Percentiles rank a stretch among this genome's conserved stretches.
Conservation (phyloP, 2,113 vertebrate species). For the Nyctereutes procyonoides region DNA sequence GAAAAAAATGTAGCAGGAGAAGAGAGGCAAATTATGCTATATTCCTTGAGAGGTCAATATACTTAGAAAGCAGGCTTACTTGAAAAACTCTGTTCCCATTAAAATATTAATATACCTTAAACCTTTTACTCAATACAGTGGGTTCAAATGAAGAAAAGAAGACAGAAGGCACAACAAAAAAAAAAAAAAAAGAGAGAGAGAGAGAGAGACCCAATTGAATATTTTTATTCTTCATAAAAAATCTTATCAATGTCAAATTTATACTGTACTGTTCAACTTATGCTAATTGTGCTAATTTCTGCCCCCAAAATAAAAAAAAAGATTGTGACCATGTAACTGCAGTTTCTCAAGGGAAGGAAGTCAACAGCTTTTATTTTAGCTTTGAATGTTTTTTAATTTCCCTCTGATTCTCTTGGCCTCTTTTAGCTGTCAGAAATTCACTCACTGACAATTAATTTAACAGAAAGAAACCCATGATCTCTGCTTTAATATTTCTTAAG, state of each 20-base stretch:
- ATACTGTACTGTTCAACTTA: background rate
- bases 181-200: background rate
- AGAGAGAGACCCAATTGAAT: background rate
- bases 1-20: background rate
- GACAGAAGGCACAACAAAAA: background rate
- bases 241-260: background rate
- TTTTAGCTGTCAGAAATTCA: slow-evolving; percentile 51
- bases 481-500: slow-evolving; percentile 43
- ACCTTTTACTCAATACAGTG: background rate
- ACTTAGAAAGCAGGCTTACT: background rate
- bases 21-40: background rate
- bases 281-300: slow-evolving; percentile 39
- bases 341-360: background rate
- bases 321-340: background rate
- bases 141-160: background rate
- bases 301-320: background rate
- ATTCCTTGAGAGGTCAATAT: background rate
- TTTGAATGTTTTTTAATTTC: slow-evolving; percentile 57
- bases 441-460: slow-evolving; percentile 65
- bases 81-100: background rate
- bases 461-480: slow-evolving; percentile 34
- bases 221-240: slow-evolving; percentile 20
- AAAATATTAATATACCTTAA: background rate
- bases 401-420: slow-evolving; percentile 55
- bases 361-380: slow-evolving; percentile 53